A percentile compares a stretch with the other conserved stretches of the same genome.
phyloP scores from a whole-genome alignment of 2,113 vertebrate genomes.

The Procavia capensis region DNA sequence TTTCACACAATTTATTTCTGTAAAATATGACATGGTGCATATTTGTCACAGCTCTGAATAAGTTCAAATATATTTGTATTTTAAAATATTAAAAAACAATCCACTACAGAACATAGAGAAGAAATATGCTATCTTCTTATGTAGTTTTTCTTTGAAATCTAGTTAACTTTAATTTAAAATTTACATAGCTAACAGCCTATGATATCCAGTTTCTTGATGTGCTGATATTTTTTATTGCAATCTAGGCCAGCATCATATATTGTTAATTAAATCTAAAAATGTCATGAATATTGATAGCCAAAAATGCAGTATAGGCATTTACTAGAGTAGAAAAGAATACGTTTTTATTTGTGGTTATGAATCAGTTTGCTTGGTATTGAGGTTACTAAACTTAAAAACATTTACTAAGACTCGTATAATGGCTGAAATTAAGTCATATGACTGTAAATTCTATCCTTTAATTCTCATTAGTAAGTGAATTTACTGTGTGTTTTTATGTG shows the following conservation, averaged over 20 bases:
- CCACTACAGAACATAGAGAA: not conserved
- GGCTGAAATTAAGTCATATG: not conserved
- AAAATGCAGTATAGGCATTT: not conserved
- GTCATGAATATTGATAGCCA: too few species aligned
- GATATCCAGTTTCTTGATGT: not conserved
- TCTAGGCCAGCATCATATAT: not conserved
- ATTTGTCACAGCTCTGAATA: not conserved
- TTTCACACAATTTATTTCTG: not conserved
- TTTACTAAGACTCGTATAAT: not conserved
- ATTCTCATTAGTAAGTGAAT: too few species aligned
- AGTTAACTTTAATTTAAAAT: not conserved
- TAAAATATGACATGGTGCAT: not conserved
- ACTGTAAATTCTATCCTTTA: not conserved
- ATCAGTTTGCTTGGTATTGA: not conserved
- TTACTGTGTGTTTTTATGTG: not conserved
- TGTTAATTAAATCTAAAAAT: not conserved
- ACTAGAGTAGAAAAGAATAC: not conserved
- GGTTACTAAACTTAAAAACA: not conserved
- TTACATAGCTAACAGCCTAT: not conserved
- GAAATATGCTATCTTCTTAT: not conserved
- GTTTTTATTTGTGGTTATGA: not conserved
- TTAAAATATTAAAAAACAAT: not conserved
- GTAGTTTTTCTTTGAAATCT: not conserved
- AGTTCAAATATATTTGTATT: not conserved
- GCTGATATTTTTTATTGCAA: not conserved